Base-by-base conservation (phyloP, 1,140 invertebrate species). In the Caerostris extrusa region DNA sequence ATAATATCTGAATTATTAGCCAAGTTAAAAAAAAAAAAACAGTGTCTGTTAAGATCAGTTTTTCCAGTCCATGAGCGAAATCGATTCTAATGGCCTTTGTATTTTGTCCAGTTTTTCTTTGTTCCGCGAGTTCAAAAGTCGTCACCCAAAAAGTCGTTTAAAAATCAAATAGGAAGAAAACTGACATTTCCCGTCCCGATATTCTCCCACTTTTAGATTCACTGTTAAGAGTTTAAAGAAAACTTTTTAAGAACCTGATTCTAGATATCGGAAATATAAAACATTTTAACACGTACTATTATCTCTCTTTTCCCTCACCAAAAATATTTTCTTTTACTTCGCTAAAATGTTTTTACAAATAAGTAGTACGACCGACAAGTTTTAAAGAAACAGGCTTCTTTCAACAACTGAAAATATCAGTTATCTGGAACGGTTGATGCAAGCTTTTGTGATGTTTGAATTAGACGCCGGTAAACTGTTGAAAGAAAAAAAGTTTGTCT, bases 261-360 rank as follows among this genome's bases (percentile, higher is more conserved):
- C 88, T 90, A 67, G 50, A 60, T 90, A 90, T 90, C 34, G 88
- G 88, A 90, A 90, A 90, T 77, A 77, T 87, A 90, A 90, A 90
- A 90, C 64, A 77, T 77, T 90, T 69, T 90, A 71, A 77, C 67
- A 71, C 67, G 67, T n/a, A 19, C 67, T 90, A 56, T 71, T 90
- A 90, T 90, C 55, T 55, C 19, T 56, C 53, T 87, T 87, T 64
- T 50, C n/a, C n/a, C 58, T 64, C 71, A 53, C 34, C 17, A 34
- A 34, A 19, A 10, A 58, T 88, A 3, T 64, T 64, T 88, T 64
- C 64, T 57, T 50, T 19, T 67, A 55, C 7, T 50, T 88, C 86
- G 14, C 61, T 88, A 88, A 88, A 50, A 64, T 64, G 86, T 88
- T 88, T 55, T 88, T 64, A 64, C n/a, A 67, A 57, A 19, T 77